Base-by-base conservation (phyloP, 2,113 vertebrate species). In the Ageneiosus marmoratus region DNA sequence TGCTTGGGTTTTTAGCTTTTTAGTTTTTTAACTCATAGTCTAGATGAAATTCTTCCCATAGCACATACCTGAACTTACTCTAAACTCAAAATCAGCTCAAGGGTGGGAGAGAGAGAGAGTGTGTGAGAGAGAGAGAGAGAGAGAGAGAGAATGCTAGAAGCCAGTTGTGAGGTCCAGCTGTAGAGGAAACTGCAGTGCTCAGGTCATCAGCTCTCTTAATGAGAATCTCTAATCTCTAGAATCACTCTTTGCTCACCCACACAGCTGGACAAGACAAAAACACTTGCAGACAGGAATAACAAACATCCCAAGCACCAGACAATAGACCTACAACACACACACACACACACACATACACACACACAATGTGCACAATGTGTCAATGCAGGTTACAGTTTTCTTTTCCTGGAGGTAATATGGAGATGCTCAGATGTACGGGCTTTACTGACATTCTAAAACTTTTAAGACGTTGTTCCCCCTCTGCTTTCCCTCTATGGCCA, bases 121-220 rank as follows among this genome's bases (percentile, higher is more conserved):
- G n/a, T n/a, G n/a, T n/a, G n/a, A n/a, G n/a, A n/a, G n/a, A n/a
- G n/a, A n/a, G n/a, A n/a, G n/a, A n/a, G n/a, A n/a, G n/a, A n/a
- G n/a, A n/a, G n/a, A n/a, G n/a, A n/a, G 69, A 81, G 58, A 32
- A 51, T 34, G 41, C 24, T 41, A 70, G 41, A 72, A 41, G 65
- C 63, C 41, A 78, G 87, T 91, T 89, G 84, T 89, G 60, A 80
- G 13, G 83, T 85, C 81, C 93, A 94, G 93, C 93, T 94, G 93
- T 86, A 78, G 91, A 93, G 93, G 93, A 94, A 93, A 88, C 72
- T 88, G 89, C 89, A 80, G 81, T 83, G 87, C 81, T 92, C 84
- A 90, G 90, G 87, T 91, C 92, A 89, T 92, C 90, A 77, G 63
- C 22, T 82, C 79, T 83, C 87, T 89, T 88, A 89, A 86, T 87